Conservation (phyloP, 1,140 invertebrate species). For the Probaryconus sp. region DNA sequence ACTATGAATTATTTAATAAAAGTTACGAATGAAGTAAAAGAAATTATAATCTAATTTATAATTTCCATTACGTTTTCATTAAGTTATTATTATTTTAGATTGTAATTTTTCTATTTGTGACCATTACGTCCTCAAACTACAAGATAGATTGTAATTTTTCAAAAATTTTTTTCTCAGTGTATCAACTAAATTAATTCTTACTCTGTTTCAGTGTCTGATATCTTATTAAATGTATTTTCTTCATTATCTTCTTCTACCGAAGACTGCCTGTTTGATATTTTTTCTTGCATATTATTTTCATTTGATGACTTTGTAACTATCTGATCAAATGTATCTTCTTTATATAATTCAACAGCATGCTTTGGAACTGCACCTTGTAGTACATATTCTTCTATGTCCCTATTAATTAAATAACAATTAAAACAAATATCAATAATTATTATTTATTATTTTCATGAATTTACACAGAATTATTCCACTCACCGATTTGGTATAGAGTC, state of each 20-base stretch:
- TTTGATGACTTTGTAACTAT: conserved; percentile 64
- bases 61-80: too few species aligned
- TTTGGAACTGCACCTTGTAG: conserved; percentile 82
- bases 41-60: too few species aligned
- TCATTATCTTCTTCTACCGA: conserved; percentile 78
- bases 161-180: too few species aligned
- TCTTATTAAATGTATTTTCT: conserved; percentile 70
- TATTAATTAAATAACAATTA: conserved; percentile 65
- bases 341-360: conserved; percentile 79
- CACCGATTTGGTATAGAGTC: conserved; percentile 44
- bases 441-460: too few species aligned
- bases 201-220: conserved; percentile 83
- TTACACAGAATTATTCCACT: too few species aligned
- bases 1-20: too few species aligned
- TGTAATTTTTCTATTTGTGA: too few species aligned
- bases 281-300: conserved; percentile 63
- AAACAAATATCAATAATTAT: conserved; percentile 26
- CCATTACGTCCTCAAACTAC: too few species aligned
- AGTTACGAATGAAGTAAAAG: too few species aligned
- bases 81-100: too few species aligned
- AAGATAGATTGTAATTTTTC: too few species aligned
- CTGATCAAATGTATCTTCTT: conserved; percentile 69
- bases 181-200: conserved; percentile 58
- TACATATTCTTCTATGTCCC: conserved; percentile 82
- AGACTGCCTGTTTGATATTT: conserved; percentile 66